Base-by-base conservation (phyloP, 1,140 invertebrate species). In the Drosophila biarmipes region DNA sequence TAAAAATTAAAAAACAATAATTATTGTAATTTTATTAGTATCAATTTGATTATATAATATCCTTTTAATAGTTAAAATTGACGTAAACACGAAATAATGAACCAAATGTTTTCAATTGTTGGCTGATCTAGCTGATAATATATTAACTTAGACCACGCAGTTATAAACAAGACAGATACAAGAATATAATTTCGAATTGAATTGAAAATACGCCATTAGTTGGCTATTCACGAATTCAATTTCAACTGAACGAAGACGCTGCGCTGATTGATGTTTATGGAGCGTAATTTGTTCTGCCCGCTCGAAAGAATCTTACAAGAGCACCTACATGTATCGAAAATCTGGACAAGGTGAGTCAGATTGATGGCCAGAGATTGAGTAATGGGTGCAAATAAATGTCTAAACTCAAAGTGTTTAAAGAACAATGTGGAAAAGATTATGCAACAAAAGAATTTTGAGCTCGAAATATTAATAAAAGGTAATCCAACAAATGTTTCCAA, bases 181-280 rank as follows among this genome's bases (percentile, higher is more conserved):
- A 43, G 43, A 51, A 35, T 61, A 49, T 52, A 64, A 64, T 74
- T 55, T 49, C 24, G 19, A 69, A 24, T 74, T 24, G 52, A 56
- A 73, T 64, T 64, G 69, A 74, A 73, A 74, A 74, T 74, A 37
- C 63, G 64, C 66, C 66, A 69, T 69, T 69, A 69, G 66, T 37
- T 55, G 24, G 62, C 62, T 29, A 34, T 69, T 69, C 52, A 68
- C 31, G 38, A 69, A 68, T 69, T 37, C 42, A 24, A 55, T 74
- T 74, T 74, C 58, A 52, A 74, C 51, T 56, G 71, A 55, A 61
- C 35, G 15, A 64, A 56, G 58, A 64, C 34, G 42, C 51, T 27
- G 11, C 34, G 59, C 59, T 74, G 72, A 74, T 74, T 74, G 69
- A 74, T 74, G 72, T 74, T 74, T 74, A 74, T 74, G 51, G 72